Evolutionary conservation across 2,113 vertebrate genomes (phyloP), one percentile per base, ranked within the genome.

Genomic region (Geococcyx californianus): DNA sequence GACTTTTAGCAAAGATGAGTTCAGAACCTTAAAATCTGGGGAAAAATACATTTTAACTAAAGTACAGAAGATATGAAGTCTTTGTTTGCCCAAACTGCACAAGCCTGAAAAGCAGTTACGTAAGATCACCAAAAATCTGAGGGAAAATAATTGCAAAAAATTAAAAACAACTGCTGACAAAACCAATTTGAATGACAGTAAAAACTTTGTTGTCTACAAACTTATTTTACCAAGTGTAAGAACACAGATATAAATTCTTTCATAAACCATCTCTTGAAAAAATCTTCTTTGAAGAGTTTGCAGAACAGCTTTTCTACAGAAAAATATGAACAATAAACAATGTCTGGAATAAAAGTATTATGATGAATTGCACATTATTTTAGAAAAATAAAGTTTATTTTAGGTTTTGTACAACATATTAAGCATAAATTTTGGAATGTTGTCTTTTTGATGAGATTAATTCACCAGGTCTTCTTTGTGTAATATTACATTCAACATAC

Each of bases 391-490:
- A 62, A 47, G 4, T 38, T 70, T 26, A 17, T 67, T 62, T 83
- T 60, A 87, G 11, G n/a, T 90, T 78, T 79, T 95, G 59, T 93
- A 47, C 16, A 90, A 78, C 38, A 42, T 93, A 74, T 55, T 90
- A n/a, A 83, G 9, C 18, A 21, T 59, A 47, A 62, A 21, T 81
- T 94, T 96, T 87, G 15, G 18, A 80, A 90, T 70, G 19, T 84
- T 7, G n/a, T 90, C 42, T 77, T 96, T 96, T 55, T 67, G 63
- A 49, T 87, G 42, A 96, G 49, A 90, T 90, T 87, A 87, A 54
- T 87, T 88, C 25, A 85, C 10, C 81, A 76, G 77, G 94, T 92
- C 69, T 85, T 79, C 31, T 96, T 77, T 80, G n/a, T 69, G 40
- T 73, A 84, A 94, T 85, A 90, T 89, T 49, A 52, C 14, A 9